Evolutionary conservation across 2,888 invertebrate species (phyloP).

Genomic region (Criorhina ranunculi): DNA sequence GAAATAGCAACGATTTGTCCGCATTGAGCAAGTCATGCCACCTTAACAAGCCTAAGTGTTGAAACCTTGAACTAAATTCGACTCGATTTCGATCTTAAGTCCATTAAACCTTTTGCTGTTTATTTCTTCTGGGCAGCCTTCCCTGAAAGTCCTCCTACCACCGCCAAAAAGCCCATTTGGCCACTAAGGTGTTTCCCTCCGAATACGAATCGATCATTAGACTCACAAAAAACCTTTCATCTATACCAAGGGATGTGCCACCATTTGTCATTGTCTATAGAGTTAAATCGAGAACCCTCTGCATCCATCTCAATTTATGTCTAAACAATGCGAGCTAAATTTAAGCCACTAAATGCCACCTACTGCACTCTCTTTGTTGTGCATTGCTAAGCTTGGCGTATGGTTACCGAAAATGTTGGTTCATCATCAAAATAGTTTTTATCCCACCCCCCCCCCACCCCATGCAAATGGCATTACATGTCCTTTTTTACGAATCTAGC

Average conservation of each 20-base stretch:
- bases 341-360: constrained; percentile 46
- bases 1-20: too few species aligned
- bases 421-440: constrained; percentile 44
- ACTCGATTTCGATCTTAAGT: too few species aligned
- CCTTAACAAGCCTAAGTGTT: too few species aligned
- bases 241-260: not conserved
- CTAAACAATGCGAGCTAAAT: constrained; percentile 43
- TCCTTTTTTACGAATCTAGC: constrained; percentile 36
- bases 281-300: not conserved
- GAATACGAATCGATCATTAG: not conserved
- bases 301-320: constrained; percentile 48
- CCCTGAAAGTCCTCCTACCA: too few species aligned
- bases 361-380: constrained; percentile 59
- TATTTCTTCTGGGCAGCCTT: too few species aligned
- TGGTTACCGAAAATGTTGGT: constrained; percentile 49
- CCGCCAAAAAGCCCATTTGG: too few species aligned
- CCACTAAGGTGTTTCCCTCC: too few species aligned
- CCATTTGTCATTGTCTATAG: constrained; percentile 28
- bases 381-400: constrained; percentile 20
- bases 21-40: too few species aligned
- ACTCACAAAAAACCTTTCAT: not conserved
- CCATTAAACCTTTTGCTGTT: too few species aligned
- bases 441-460: constrained; percentile 30
- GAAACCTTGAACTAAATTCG: too few species aligned
- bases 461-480: constrained; percentile 32